These are phyloP conservation scores for Brachionus plicatilis DNA, from an alignment of 1,140 invertebrate genomes.

Conservation along the genomic window DNA sequence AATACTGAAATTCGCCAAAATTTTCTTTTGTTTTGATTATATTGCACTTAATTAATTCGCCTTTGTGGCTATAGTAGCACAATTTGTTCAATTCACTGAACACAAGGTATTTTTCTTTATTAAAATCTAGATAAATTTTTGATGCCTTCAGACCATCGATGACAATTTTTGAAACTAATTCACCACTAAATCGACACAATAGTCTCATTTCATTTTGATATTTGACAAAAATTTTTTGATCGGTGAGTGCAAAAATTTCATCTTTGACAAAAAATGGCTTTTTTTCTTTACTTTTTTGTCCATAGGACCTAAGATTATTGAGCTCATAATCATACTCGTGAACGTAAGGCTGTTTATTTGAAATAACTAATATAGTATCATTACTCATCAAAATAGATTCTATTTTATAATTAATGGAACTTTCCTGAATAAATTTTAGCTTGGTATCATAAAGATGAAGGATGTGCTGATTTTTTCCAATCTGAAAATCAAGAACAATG, in stretches of 20 bases:
- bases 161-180: not conserved
- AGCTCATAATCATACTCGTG: not conserved
- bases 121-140: conserved; percentile 15
- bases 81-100: not conserved
- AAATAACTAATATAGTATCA: not conserved
- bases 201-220: not conserved
- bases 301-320: not conserved
- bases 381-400: not conserved
- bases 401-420: not conserved
- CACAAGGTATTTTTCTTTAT: conserved; percentile 8
- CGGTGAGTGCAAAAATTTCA: not conserved
- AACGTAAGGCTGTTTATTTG: not conserved
- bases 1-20: conserved; percentile 5
- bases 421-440: not conserved
- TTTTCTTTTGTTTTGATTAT: not conserved
- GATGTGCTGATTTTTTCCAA: not conserved
- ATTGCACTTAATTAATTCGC: not conserved
- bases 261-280: conserved; percentile 19
- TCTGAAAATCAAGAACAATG: not conserved
- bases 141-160: not conserved
- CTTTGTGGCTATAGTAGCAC: conserved; percentile 10
- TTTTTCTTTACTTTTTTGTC: conserved; percentile 20
- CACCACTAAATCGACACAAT: not conserved
- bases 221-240: conserved; percentile 11
- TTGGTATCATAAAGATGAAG: not conserved